phyloP scores from a whole-genome alignment of 23 tunicate species.

The Corella eumyota region DNA sequence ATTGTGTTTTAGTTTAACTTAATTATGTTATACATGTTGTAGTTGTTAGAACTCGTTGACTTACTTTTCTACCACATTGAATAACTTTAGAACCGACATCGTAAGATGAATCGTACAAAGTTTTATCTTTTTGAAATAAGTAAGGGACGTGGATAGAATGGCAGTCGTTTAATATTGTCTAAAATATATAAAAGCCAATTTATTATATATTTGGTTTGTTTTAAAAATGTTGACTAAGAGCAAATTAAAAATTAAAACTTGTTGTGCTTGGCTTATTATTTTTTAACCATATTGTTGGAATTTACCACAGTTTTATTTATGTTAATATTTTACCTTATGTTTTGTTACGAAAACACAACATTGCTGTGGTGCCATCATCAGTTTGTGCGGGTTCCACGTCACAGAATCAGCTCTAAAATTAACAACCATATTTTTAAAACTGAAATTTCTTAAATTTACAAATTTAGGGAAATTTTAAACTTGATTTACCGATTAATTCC shows the following conservation, averaged over 20 bases:
- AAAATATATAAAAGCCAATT: conserved; percentile 2
- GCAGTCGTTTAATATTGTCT: conserved; percentile 26
- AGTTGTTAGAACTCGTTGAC: too few species aligned
- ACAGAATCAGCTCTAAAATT: conserved; percentile 50
- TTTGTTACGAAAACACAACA: conserved; percentile 60
- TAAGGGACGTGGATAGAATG: conserved; percentile 52
- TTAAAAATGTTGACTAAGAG: too few species aligned
- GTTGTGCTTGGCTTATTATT: too few species aligned
- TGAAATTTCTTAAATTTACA: not conserved
- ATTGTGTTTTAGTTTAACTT: too few species aligned
- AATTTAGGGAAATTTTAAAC: not conserved
- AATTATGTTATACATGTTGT: too few species aligned
- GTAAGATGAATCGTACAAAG: conserved; percentile 19
- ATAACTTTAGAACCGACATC: conserved; percentile 59
- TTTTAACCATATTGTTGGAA: too few species aligned
- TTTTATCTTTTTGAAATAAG: conserved; percentile 61
- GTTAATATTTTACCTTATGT: conserved; percentile 33
- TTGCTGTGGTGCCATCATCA: conserved; percentile 79
- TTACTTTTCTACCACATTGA: conserved; percentile 76
- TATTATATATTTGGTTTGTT: too few species aligned
- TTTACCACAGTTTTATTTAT: not conserved
- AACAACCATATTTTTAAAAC: not conserved
- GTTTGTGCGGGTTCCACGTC: conserved; percentile 71
- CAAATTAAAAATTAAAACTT: too few species aligned
- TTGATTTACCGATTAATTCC: conserved; percentile 42